These are phyloP conservation scores for Pherbina coryleti DNA, from an alignment of 2,888 invertebrate species.

Conservation along the genomic window DNA sequence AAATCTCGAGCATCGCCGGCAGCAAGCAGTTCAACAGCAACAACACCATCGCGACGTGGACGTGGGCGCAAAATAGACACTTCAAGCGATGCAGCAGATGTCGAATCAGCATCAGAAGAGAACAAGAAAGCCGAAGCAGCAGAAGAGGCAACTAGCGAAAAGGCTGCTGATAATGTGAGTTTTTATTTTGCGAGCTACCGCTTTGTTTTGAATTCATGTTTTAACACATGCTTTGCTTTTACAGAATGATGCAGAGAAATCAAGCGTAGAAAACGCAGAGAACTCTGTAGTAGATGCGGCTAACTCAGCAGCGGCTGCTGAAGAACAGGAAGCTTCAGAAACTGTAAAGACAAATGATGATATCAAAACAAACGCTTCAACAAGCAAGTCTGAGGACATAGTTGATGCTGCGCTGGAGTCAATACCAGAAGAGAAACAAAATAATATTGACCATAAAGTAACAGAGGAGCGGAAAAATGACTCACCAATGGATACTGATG, in stretches of 20 bases:
- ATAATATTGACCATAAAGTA: conserved; percentile 50
- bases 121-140: conserved; percentile 17
- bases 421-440: conserved; percentile 49
- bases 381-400: conserved; percentile 45
- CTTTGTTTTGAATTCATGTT: not conserved
- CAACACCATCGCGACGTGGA: conserved; percentile 58
- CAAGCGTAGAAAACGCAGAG: conserved; percentile 51
- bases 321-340: conserved; percentile 22
- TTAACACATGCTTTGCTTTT: not conserved
- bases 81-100: conserved; percentile 45
- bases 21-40: conserved; percentile 43
- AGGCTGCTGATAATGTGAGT: conserved; percentile 48
- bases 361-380: conserved; percentile 26
- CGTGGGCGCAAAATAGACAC: conserved; percentile 65
- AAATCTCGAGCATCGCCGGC: conserved; percentile 61
- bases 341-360: conserved; percentile 35
- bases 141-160: conserved; percentile 23
- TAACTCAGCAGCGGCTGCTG: conserved; percentile 40
- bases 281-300: conserved; percentile 44
- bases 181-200: not conserved
- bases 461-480: conserved; percentile 37
- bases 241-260: conserved; percentile 44
- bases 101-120: conserved; percentile 43
- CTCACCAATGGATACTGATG: conserved; percentile 46
- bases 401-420: conserved; percentile 46